Percentiles rank a stretch among this genome's conserved stretches.
Evolutionary conservation across 2,888 invertebrate species (phyloP).

Genomic region (Apodemia duryi): DNA sequence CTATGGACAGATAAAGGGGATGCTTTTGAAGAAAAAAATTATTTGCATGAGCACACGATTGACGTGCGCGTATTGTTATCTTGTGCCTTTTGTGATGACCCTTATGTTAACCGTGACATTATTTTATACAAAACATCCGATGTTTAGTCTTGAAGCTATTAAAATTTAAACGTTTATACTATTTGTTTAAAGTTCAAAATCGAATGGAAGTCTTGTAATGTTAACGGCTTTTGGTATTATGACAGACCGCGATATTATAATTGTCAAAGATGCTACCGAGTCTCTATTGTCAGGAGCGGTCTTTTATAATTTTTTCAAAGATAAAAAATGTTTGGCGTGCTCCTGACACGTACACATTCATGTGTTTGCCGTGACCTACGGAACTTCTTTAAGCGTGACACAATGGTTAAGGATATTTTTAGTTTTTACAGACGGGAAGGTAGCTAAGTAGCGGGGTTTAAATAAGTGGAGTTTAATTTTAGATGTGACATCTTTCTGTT

Average conservation of each 20-base stretch:
- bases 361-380: slow-evolving; percentile 74
- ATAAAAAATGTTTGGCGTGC: slow-evolving; percentile 79
- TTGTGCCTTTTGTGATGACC: slow-evolving; percentile 78
- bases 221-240: slow-evolving; percentile 47
- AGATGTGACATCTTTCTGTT: slow-evolving; percentile 62
- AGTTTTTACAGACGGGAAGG: slow-evolving; percentile 74
- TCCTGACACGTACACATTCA: slow-evolving; percentile 72
- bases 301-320: slow-evolving; percentile 76
- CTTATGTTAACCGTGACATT: slow-evolving; percentile 66
- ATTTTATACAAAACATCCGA: slow-evolving; percentile 43
- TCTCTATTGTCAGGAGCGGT: slow-evolving; percentile 67
- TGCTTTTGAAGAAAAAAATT: slow-evolving; percentile 73
- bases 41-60: slow-evolving; percentile 79
- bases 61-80: slow-evolving; percentile 77
- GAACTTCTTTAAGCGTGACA: slow-evolving; percentile 74
- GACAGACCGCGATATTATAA: slow-evolving; percentile 66
- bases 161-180: slow-evolving; percentile 46
- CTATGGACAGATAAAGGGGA: slow-evolving; percentile 71
- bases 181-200: slow-evolving; percentile 52
- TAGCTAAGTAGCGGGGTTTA: slow-evolving; percentile 76
- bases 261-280: slow-evolving; percentile 79
- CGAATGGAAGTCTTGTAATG: slow-evolving; percentile 35
- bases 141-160: slow-evolving; percentile 34
- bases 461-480: slow-evolving; percentile 78
- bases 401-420: slow-evolving; percentile 74